These are phyloP conservation scores for Opisthograptis luteolata DNA, from an alignment of 2,888 invertebrate species.

Conservation along the genomic window DNA sequence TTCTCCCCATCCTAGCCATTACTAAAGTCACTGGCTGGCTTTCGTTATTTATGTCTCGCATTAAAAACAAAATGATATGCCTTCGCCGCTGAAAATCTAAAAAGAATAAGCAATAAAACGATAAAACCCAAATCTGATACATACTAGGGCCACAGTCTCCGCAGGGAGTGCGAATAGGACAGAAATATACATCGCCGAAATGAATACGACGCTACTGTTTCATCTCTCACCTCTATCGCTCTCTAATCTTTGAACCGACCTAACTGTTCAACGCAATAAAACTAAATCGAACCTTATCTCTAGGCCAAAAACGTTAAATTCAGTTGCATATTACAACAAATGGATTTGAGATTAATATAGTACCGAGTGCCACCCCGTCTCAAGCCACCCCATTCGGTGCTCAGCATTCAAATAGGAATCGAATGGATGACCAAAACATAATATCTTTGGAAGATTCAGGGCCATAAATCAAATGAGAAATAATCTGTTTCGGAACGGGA, in stretches of 20 bases:
- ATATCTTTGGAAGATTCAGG: conserved; percentile 83
- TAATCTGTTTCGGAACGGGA: conserved; percentile 84
- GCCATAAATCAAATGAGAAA: conserved; percentile 85
- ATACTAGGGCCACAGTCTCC: conserved; percentile 79
- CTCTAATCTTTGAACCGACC: conserved; percentile 79
- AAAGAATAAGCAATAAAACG: conserved; percentile 85
- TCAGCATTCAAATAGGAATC: conserved; percentile 85
- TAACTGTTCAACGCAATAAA: conserved; percentile 70
- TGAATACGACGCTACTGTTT: conserved; percentile 83
- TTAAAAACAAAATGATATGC: conserved; percentile 85
- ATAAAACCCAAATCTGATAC: conserved; percentile 85
- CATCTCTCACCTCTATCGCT: conserved; percentile 84
- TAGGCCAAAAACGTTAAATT: conserved; percentile 61
- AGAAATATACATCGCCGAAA: conserved; percentile 75
- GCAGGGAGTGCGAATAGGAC: conserved; percentile 75
- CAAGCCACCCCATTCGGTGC: conserved; percentile 80
- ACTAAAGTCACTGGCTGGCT: conserved; percentile 74
- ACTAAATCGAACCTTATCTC: conserved; percentile 69
- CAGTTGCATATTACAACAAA: conserved; percentile 80
- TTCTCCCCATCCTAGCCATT: conserved; percentile 75
- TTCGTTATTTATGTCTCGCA: conserved; percentile 79
- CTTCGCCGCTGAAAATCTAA: conserved; percentile 84
- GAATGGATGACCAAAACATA: conserved; percentile 85
- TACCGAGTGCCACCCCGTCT: conserved; percentile 81
- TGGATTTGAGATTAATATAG: conserved; percentile 85